A percentile compares a stretch with the other conserved stretches of the same genome.
phyloP scores from a whole-genome alignment of 2,113 vertebrate species.

The Pyrgilauda ruficollis region DNA sequence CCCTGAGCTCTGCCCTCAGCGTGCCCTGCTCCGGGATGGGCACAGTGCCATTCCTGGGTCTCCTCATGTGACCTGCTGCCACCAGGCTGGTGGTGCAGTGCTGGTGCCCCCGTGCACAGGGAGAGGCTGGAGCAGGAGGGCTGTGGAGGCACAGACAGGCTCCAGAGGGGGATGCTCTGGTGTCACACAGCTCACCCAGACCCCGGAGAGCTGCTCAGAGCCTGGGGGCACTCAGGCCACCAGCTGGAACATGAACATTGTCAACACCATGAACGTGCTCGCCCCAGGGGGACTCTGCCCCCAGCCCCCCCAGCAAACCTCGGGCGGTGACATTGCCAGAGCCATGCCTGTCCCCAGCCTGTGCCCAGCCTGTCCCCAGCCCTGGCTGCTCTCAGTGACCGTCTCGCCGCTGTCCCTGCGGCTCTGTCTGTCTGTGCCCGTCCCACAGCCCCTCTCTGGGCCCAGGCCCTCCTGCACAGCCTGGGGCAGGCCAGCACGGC shows the following conservation, averaged over 20 bases:
- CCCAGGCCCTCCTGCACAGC: neutral
- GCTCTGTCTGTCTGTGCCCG: neutral
- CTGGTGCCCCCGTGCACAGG: fast-evolving
- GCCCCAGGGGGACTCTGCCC: neutral
- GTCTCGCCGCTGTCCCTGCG: fast-evolving
- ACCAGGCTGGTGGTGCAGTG: neutral
- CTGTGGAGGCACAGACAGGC: neutral
- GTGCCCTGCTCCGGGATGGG: neutral
- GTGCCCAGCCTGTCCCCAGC: neutral
- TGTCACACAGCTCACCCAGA: neutral
- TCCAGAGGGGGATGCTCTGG: neutral
- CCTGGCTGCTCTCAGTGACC: neutral
- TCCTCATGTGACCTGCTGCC: neutral
- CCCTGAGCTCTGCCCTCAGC: neutral
- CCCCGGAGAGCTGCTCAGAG: fast-evolving
- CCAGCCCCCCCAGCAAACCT: neutral
- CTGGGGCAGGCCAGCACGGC: neutral
- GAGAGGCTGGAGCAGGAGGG: neutral
- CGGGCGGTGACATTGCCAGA: fast-evolving
- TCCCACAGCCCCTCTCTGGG: neutral
- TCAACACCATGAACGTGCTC: neutral
- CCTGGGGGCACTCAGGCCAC: neutral
- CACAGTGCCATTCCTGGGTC: fast-evolving
- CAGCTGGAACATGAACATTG: neutral
- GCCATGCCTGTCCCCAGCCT: neutral